Conservation (phyloP, 2,888 invertebrate species). For the Penaeus monodon region DNA sequence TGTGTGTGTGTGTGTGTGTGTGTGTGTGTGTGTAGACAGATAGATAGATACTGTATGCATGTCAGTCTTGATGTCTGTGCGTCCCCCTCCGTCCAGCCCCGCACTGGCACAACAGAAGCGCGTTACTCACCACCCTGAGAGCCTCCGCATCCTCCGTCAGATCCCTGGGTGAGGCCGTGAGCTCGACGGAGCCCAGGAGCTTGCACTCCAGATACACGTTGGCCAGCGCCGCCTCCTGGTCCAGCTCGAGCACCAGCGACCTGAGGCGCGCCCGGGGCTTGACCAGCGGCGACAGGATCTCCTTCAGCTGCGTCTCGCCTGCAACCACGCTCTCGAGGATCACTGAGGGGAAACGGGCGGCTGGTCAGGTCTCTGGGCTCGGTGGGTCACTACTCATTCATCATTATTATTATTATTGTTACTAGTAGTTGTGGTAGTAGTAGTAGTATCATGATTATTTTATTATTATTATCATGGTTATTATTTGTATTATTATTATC, state of each 20-base stretch:
- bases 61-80: no score
- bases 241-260: conserved; percentile 57
- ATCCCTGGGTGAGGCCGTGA: conserved; percentile 43
- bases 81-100: no score
- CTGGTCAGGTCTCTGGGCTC: no score
- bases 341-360: conserved; percentile 8
- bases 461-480: no score
- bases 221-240: conserved; percentile 40
- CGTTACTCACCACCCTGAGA: conserved; percentile 40
- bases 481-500: no score
- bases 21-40: no score
- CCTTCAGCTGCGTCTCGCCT: conserved; percentile 36
- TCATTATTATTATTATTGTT: background rate
- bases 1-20: background rate
- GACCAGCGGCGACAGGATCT: conserved; percentile 16
- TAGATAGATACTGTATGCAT: no score
- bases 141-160: conserved; percentile 37
- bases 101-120: no score
- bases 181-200: conserved; percentile 49
- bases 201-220: conserved; percentile 54
- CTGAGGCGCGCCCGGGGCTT: background rate
- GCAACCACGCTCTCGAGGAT: conserved; percentile 40
- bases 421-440: no score
- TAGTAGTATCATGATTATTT: no score
- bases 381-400: no score